phyloP scores from a whole-genome alignment of 2,888 invertebrate species.

The Acanthococcus lagerstroemiae region DNA sequence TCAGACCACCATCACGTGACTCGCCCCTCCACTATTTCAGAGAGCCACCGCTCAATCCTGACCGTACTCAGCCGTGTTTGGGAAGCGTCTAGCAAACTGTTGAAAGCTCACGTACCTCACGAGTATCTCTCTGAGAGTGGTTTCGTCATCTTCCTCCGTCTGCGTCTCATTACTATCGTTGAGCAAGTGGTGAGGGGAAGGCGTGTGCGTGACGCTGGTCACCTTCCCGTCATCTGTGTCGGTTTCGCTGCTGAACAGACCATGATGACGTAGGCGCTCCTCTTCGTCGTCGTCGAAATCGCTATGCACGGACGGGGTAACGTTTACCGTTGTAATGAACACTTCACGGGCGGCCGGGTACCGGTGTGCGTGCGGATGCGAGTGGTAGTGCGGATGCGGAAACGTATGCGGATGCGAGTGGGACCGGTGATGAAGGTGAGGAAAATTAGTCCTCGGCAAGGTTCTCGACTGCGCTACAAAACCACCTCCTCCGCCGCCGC shows the following conservation, averaged over 20 bases:
- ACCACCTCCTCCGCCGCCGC: conserved; percentile 34
- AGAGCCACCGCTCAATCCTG: no score
- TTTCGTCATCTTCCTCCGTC: conserved; percentile 57
- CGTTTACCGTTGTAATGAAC: neutral
- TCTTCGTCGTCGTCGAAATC: conserved; percentile 18
- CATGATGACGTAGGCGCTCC: conserved; percentile 12
- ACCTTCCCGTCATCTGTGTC: conserved; percentile 41
- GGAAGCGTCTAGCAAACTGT: conserved; percentile 13
- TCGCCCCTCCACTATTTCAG: no score
- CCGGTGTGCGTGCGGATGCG: conserved; percentile 1
- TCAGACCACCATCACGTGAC: no score
- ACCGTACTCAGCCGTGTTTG: no score
- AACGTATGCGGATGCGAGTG: conserved; percentile 24
- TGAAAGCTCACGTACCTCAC: conserved; percentile 70
- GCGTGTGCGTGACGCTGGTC: conserved; percentile 37
- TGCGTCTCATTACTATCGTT: conserved; percentile 43
- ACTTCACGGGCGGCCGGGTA: conserved; percentile 2
- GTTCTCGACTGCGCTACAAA: conserved; percentile 22
- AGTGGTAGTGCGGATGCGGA: conserved; percentile 11
- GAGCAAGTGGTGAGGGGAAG: conserved; percentile 40
- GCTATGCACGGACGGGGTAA: conserved; percentile 1
- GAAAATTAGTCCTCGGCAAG: conserved; percentile 22
- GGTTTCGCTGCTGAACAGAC: conserved; percentile 39
- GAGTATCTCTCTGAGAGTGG: conserved; percentile 88
- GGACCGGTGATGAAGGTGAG: conserved; percentile 29